phyloP scores from a whole-genome alignment of 2,113 vertebrate species.

The Aix galericulata region DNA sequence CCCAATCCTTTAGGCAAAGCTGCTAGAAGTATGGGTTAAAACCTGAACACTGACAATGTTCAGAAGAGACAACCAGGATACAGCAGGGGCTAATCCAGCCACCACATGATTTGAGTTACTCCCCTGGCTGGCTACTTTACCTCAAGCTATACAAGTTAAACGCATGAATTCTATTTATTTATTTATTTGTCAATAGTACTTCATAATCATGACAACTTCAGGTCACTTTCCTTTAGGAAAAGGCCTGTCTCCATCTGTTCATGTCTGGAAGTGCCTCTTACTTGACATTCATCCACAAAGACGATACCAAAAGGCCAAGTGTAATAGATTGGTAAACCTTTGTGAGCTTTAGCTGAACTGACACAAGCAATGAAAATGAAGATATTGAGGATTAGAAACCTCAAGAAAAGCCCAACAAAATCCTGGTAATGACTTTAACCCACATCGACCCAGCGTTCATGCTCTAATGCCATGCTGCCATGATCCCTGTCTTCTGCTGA shows the following conservation, averaged over 20 bases:
- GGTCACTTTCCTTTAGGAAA: not conserved
- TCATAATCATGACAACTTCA: not conserved
- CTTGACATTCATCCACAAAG: not conserved
- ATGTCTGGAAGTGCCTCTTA: not conserved
- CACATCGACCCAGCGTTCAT: not conserved
- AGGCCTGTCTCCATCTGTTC: not conserved
- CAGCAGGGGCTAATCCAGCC: not conserved
- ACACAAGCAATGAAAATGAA: not conserved
- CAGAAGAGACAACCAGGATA: not conserved
- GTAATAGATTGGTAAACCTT: not conserved
- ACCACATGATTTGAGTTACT: not conserved
- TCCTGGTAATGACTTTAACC: not conserved
- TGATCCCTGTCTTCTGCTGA: not conserved
- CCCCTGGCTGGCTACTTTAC: not conserved
- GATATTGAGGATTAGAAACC: not conserved
- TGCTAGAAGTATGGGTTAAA: not conserved
- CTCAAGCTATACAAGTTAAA: not conserved
- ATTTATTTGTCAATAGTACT: not conserved
- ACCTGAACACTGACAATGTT: not conserved
- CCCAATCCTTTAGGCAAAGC: not conserved
- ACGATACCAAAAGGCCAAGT: fast-evolving
- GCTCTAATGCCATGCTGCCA: not conserved
- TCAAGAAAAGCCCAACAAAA: not conserved
- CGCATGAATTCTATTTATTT: not conserved
- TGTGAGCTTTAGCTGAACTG: not conserved